Base-by-base conservation (phyloP, 37 sponge, comb jelly and placozoan species). In the Crambe crambe region DNA sequence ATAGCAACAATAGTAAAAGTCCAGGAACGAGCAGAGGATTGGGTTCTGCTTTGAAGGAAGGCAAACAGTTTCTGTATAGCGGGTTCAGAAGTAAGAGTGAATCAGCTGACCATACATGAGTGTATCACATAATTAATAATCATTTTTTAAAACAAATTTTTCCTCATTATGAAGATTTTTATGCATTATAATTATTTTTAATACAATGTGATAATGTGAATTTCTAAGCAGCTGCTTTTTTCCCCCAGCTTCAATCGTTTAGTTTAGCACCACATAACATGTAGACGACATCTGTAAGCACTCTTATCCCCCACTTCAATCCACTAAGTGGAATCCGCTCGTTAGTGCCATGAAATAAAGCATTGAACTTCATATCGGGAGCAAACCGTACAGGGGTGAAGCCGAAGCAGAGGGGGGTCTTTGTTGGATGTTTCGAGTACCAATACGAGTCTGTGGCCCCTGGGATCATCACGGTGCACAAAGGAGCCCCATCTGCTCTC, bases 221-320 rank as follows among this genome's bases (percentile, higher is more conserved):
- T n/a, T n/a, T n/a, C n/a, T n/a, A n/a, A n/a, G n/a, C n/a, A n/a
- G n/a, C n/a, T n/a, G n/a, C n/a, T n/a, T n/a, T n/a, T n/a, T n/a
- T n/a, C n/a, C n/a, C n/a, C n/a, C n/a, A n/a, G n/a, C n/a, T n/a
- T n/a, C n/a, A n/a, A n/a, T n/a, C 6, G 51, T 47, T 47, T 12
- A 47, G 6, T 47, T 47, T 47, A 47, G 51, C 51, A 6, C 12
- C 35, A 58, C 94, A 94, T 41, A 94, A 38, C 27, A 70, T 43
- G 37, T 61, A 70, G 2, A 87, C 78, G 31, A 89, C 82, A 31
- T 94, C 90, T 40, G 69, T 42, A 30, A 93, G 68, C 10, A 93
- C 80, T 3, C 73, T 25, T 36, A 94, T 32, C 2, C 94, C 94
- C 94, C 94, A 94, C 60, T 89, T 94, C 75, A 87, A 87, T 27